phyloP scores from a whole-genome alignment of 2,797 vertebrate genomes.

The Liparis tanakae region DNA sequence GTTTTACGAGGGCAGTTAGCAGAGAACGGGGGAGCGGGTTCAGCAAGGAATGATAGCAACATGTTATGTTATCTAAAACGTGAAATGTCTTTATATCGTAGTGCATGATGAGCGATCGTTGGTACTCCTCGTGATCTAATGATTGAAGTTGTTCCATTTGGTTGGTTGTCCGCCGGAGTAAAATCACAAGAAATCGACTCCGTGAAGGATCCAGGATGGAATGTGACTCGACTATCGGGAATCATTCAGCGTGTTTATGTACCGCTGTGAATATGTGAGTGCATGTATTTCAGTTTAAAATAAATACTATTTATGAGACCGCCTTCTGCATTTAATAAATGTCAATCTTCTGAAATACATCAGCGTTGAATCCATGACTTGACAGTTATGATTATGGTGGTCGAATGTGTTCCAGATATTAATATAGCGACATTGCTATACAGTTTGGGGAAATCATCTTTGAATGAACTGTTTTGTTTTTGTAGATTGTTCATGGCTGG shows the following conservation, averaged over 20 bases:
- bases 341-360: neutral
- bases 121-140: neutral
- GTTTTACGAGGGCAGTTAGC: neutral
- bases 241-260: neutral
- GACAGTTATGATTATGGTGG: neutral
- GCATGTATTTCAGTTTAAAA: too few species aligned
- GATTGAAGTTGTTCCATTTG: too few species aligned
- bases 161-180: too few species aligned
- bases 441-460: neutral
- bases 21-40: too few species aligned
- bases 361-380: neutral
- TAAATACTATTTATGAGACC: neutral
- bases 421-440: neutral
- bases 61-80: neutral
- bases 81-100: neutral
- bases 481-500: neutral
- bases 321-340: neutral
- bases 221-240: neutral
- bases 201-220: neutral
- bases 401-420: neutral
- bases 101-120: neutral
- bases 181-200: neutral
- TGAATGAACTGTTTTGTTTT: constrained; percentile 4
- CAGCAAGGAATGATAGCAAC: neutral
- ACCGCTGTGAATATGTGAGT: neutral